These are phyloP conservation scores for Euclidia mi DNA, from an alignment of 2,888 invertebrate genomes.

Conservation along the genomic window DNA sequence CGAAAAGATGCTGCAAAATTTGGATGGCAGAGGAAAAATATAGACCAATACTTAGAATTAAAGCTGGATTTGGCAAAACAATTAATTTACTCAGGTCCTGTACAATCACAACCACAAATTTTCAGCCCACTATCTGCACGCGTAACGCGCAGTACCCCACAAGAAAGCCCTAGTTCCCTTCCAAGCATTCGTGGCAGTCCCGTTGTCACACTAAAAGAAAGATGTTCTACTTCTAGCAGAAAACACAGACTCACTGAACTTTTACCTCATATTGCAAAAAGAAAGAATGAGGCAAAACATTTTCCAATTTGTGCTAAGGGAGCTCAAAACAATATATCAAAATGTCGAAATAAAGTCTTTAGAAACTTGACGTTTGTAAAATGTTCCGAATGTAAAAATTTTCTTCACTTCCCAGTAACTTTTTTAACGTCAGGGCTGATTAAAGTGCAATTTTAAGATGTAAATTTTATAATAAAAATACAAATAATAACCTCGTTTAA, in stretches of 20 bases:
- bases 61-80: constrained; percentile 1
- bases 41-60: not conserved
- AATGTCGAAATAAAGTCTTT: constrained; percentile 11
- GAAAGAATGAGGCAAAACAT: not conserved
- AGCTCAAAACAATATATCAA: constrained; percentile 13
- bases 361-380: too few species aligned
- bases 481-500: too few species aligned
- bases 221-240: not conserved
- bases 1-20: not conserved
- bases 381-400: constrained; percentile 10
- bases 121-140: not conserved
- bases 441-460: too few species aligned
- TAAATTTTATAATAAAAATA: too few species aligned
- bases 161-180: not conserved
- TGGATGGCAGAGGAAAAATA: not conserved
- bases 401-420: constrained; percentile 2
- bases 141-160: not conserved
- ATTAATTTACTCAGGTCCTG: not conserved
- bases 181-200: not conserved
- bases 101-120: not conserved
- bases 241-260: too few species aligned
- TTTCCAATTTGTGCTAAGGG: constrained; percentile 17
- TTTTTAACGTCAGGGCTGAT: too few species aligned
- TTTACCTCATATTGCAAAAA: too few species aligned
- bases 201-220: not conserved